Base-by-base conservation (phyloP, 2,113 vertebrate genomes). In the Calypte anna region DNA sequence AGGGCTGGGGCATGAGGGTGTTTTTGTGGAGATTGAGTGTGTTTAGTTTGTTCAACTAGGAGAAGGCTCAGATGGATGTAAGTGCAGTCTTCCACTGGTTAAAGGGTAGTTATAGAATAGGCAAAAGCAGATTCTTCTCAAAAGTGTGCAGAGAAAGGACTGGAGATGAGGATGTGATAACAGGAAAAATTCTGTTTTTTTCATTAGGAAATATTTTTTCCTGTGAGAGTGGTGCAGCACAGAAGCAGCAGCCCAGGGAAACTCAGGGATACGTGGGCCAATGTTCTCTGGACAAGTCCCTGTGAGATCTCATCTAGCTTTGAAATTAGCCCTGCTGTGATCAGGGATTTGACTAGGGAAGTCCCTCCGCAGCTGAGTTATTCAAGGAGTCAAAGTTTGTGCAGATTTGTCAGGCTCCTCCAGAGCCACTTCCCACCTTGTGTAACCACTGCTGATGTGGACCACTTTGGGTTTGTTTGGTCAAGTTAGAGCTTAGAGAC, bases 391-490 rank as follows among this genome's bases (percentile, higher is more conserved):
- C 12, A 23, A 74, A 76, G 31, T 44, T 38, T 18, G 16, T 0
- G 5, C 14, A 51, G 50, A 10, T 28, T 72, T 4, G 50, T 64
- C 11, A 38, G 53, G 27, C 5, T 61, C 31, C 12, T 83, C 23
- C 36, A 78, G 53, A 61, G 27, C 10, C 1, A 16, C n/a, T 86
- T 82, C 53, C 48, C 7, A 59, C 28, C 16, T 50, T 6, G 2
- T 2, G 3, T 31, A 2, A 3, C n/a, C 4, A 5, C 25, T 62
- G 18, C 43, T 44, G 21, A 9, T 1, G 4, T 0, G 3, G 55
- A 30, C 36, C 83, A 30, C 46, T 90, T 40, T 12, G 30, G 36
- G 12, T 7, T 13, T 78, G 17, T 33, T 93, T 33, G 27, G 10
- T 50, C 59, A 70, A 70, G 43, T 68, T 57, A 73, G 48, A 62